Evolutionary conservation across 2,888 invertebrate genomes (phyloP).

Genomic region (Eupithecia subumbrata): DNA sequence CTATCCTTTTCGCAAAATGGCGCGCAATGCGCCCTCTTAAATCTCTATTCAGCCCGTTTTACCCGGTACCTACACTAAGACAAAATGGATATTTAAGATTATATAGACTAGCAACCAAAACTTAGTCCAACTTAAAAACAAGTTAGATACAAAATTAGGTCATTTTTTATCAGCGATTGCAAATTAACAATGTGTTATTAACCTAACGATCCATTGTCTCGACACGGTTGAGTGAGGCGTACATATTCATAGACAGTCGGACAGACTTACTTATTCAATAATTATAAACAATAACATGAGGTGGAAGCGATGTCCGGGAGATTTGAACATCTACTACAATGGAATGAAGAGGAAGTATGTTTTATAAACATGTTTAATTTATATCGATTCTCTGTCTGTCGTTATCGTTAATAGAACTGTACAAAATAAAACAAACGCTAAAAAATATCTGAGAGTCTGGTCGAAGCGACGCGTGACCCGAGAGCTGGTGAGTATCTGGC

Average conservation of each 20-base stretch:
- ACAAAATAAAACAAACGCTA: too few relatives aligned
- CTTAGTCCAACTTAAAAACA: background rate
- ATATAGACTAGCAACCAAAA: background rate
- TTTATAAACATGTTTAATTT: background rate
- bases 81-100: too few relatives aligned
- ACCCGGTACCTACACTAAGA: too few relatives aligned
- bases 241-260: slow-evolving; percentile 38
- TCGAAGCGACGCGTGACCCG: too few relatives aligned
- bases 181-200: slow-evolving; percentile 53
- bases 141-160: slow-evolving; percentile 38
- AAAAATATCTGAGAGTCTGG: too few relatives aligned
- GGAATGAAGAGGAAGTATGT: background rate
- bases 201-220: slow-evolving; percentile 60
- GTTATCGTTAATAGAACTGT: background rate
- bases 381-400: background rate
- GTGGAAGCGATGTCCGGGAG: slow-evolving; percentile 3
- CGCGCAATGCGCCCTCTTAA: too few relatives aligned
- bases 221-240: slow-evolving; percentile 45
- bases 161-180: slow-evolving; percentile 47
- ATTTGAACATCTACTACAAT: background rate
- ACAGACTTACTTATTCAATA: slow-evolving; percentile 31
- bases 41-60: too few relatives aligned
- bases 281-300: slow-evolving; percentile 33
- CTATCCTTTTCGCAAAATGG: too few relatives aligned
- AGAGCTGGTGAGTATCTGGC: too few relatives aligned